Base-by-base conservation (phyloP, 2,113 vertebrate species). In the Sinocyclocheilus grahami region DNA sequence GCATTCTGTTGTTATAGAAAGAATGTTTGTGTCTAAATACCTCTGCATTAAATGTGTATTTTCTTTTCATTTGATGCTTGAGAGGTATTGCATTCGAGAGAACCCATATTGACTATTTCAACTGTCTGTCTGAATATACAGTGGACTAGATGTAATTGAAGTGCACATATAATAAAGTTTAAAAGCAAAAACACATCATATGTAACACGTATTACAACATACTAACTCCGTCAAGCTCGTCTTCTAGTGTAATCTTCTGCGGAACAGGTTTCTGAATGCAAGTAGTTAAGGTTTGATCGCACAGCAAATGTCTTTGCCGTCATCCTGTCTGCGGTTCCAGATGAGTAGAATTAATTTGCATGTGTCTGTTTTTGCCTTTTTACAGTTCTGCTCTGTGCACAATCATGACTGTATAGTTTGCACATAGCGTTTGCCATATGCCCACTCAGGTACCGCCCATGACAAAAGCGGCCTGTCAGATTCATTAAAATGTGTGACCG, bases 371-470 rank as follows among this genome's bases (percentile, higher is more conserved):
- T 76, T 6, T 39, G 10, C 6, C 1, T 65, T 24, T 9, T 69
- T 72, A 3, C 1, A 18, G 5, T 77, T 51, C 14, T 39, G 24
- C 5, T 60, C 5, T 12, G 53, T 20, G 48, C 60, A 60, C 42
- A 16, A 63, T 16, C 53, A 53, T 62, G 53, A 18, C 55, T 51
- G 9, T 20, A 74, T 58, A 37, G 30, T 76, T 79, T 85, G 77
- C 46, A 67, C 84, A 48, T 87, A 62, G 10, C 75, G 33, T 51
- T 13, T 69, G 30, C 30, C 30, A 69, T 65, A n/a, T 27, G 37
- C 80, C 74, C 84, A n/a, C 84, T 86, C 85, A 80, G 81, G 76
- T 80, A 80, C 81, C 18, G 53, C 76, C 51, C 48, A 37, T 88
- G 83, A 71, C 48, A 37, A 42, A 80, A 55, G 46, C 65, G 48